Percentiles rank a stretch among this genome's conserved stretches.
These are phyloP conservation scores for Brachyrhaphis roseni DNA, from an alignment of 2,797 vertebrate genomes.

Conservation along the genomic window DNA sequence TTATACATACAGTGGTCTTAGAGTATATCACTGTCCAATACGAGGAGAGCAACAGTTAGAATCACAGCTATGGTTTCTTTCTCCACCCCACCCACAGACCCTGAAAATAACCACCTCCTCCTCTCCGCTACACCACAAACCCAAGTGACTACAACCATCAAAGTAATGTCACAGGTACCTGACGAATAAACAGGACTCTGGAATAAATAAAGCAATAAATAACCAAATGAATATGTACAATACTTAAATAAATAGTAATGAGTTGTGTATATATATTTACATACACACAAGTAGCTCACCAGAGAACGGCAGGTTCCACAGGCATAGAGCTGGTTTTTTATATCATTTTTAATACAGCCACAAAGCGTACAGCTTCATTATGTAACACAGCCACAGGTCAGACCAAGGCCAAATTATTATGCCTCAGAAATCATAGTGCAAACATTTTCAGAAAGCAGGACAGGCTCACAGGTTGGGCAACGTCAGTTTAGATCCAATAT, in stretches of 20 bases:
- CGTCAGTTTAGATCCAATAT: not conserved
- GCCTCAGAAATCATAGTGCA: not conserved
- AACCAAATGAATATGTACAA: conserved; percentile 45
- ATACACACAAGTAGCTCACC: conserved; percentile 56
- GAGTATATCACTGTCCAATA: conserved; percentile 70
- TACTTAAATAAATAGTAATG: conserved; percentile 54
- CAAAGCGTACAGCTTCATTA: conserved; percentile 44
- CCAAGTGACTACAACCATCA: conserved; percentile 43
- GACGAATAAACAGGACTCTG: conserved; percentile 57
- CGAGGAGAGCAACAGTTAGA: conserved; percentile 72
- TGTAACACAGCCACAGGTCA: conserved; percentile 44
- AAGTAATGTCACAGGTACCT: conserved; percentile 55
- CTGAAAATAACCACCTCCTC: not conserved
- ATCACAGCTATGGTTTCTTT: conserved; percentile 67
- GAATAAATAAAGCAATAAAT: conserved; percentile 64
- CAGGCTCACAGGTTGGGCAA: not conserved
- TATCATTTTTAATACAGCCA: conserved; percentile 43
- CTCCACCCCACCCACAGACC: conserved; percentile 25
- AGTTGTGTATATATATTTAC: conserved; percentile 36
- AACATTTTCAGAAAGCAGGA: not conserved
- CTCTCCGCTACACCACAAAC: conserved; percentile 38
- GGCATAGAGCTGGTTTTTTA: conserved; percentile 26
- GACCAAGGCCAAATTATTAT: conserved; percentile 37
- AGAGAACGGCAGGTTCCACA: conserved; percentile 44
- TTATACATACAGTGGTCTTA: conserved; percentile 75